Base-by-base conservation (phyloP, 1,140 invertebrate species). In the Dendrolimus kikuchii region DNA sequence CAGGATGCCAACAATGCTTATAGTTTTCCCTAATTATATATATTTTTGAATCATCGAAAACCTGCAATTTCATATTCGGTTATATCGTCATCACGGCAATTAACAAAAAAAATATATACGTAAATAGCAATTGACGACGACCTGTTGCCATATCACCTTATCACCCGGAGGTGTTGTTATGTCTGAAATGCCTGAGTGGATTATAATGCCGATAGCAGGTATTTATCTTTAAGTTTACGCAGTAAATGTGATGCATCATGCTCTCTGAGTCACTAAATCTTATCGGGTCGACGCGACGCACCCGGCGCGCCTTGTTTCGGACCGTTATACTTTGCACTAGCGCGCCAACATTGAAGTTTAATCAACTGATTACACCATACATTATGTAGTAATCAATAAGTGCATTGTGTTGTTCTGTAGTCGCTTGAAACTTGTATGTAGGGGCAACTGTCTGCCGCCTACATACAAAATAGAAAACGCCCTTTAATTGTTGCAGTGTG, bases 61-160 rank as follows among this genome's bases (percentile, higher is more conserved):
- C 23, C 23, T 23, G 23, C 23, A 2, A 23, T 23, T 23, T 23
- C 23, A 23, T 23, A 2, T 23, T 23, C 1, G 3, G 23, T 23
- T 3, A 23, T 23, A 23, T 23, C 3, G 23, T 23, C 23, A 23
- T 23, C 23, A 23, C 23, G 23, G 3, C 23, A 23, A 23, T 23
- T 23, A 23, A 2, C 1, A 23, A 23, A 23, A 50, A 56, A 55
- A 44, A 47, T 57, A 51, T 57, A 57, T 48, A 54, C 48, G 40
- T 51, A 39, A 62, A 62, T 55, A 53, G 23, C 60, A 44, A 48
- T 59, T 62, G 56, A 58, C 53, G 43, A 61, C 59, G 58, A 55
- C 60, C 56, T 62, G 60, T 62, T 62, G 53, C 60, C 48, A 57
- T 51, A 55, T 40, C 39, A 43, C 40, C 49, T 57, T 58, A 62